Evolutionary conservation across 92 coral and sea anemone species (phyloP).

Genomic region (Epizoanthus illoricatus): DNA sequence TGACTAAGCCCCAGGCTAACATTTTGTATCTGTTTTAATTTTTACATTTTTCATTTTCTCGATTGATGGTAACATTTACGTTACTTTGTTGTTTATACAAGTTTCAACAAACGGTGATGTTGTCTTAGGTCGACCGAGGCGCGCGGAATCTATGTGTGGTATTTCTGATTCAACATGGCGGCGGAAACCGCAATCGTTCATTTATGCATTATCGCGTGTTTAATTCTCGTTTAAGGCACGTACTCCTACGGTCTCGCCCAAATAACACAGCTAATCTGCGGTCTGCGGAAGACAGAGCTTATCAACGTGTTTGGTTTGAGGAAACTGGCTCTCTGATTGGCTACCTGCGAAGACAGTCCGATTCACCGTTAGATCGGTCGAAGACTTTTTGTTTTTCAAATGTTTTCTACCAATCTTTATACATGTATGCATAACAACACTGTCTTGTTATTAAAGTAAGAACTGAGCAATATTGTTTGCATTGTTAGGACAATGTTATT

Average conservation of each 20-base stretch:
- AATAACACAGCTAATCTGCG: too few species aligned
- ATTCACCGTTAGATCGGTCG: too few species aligned
- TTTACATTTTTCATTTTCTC: not conserved
- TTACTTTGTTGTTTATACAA: not conserved
- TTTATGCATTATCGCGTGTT: slow-evolving; percentile 9
- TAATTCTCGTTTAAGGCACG: slow-evolving; percentile 19
- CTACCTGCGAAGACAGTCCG: too few species aligned
- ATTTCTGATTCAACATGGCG: not conserved
- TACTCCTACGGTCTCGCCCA: not conserved
- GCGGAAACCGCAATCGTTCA: slow-evolving; percentile 27
- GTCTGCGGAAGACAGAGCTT: too few species aligned
- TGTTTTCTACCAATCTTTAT: too few species aligned
- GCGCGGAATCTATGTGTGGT: not conserved
- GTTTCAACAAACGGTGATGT: not conserved
- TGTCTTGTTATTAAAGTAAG: too few species aligned
- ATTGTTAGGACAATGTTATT: too few species aligned
- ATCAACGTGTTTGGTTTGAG: too few species aligned
- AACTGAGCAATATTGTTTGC: too few species aligned
- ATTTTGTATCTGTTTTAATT: slow-evolving; percentile 2
- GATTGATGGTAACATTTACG: not conserved
- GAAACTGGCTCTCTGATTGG: not conserved
- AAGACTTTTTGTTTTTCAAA: too few species aligned
- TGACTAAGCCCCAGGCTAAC: not conserved
- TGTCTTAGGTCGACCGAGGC: not conserved
- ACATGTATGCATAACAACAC: too few species aligned